Conservation (phyloP, 35 echinoderm and acorn worm species). For the Chiridota heheva region DNA sequence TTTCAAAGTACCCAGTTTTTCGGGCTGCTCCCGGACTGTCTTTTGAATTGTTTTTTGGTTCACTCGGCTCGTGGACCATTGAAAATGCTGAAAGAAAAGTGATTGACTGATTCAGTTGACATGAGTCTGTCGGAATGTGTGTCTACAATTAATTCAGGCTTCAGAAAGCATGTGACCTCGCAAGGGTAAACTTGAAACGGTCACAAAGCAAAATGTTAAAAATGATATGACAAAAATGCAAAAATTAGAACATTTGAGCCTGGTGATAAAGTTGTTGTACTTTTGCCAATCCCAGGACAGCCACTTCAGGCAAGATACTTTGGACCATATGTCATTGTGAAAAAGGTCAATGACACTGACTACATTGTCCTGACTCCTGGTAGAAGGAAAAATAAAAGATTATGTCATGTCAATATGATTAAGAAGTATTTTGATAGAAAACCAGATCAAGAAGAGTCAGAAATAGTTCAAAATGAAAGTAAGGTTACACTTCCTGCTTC, state of each 20-base stretch:
- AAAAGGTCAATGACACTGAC: conserved; percentile 5
- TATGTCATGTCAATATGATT: conserved; percentile 36
- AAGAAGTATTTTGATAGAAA: too few relatives aligned
- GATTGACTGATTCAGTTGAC: too few relatives aligned
- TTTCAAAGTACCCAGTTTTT: too few relatives aligned
- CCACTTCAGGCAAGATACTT: neutral
- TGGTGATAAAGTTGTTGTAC: conserved; percentile 36
- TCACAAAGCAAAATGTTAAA: conserved; percentile 47
- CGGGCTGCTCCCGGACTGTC: too few relatives aligned
- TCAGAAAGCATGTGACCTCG: conserved; percentile 20
- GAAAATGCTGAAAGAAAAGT: too few relatives aligned
- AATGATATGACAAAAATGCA: conserved; percentile 38
- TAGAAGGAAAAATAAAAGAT: neutral
- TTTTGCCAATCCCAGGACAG: conserved; percentile 17
- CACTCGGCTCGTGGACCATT: too few relatives aligned
- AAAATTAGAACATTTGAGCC: conserved; percentile 12
- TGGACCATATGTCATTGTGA: neutral
- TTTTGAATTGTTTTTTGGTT: conserved; percentile 2
- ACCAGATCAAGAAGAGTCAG: too few relatives aligned
- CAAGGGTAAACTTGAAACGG: conserved; percentile 20
- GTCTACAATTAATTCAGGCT: conserved; percentile 30
- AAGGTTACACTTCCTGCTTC: too few relatives aligned
- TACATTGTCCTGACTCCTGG: neutral
- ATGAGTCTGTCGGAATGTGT: conserved; percentile 55
- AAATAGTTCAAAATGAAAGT: too few relatives aligned